Evolutionary conservation across 2,888 invertebrate species (phyloP).

Genomic region (Sinelater perroti): DNA sequence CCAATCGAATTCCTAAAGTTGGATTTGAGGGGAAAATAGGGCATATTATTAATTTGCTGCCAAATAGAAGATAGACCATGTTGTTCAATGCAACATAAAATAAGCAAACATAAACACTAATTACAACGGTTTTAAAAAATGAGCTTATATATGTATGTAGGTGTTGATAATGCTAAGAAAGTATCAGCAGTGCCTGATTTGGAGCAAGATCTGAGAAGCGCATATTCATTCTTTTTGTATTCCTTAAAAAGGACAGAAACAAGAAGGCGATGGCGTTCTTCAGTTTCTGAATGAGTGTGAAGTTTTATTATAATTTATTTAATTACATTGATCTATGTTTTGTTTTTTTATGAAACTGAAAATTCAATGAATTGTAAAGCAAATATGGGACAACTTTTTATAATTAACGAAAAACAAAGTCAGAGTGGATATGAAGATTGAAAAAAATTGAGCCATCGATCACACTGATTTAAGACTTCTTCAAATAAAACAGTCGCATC

Average conservation of each 20-base stretch:
- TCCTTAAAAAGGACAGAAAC: slow-evolving; percentile 92
- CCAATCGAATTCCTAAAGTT: slow-evolving; percentile 96
- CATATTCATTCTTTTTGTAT: slow-evolving; percentile 92
- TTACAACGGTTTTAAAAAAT: slow-evolving; percentile 87
- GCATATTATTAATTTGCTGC: slow-evolving; percentile 89
- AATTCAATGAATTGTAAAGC: no score
- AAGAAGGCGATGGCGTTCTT: slow-evolving; percentile 98
- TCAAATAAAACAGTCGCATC: no score
- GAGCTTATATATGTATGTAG: slow-evolving; percentile 93
- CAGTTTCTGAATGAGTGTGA: slow-evolving; percentile 96
- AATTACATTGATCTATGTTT: slow-evolving; percentile 95
- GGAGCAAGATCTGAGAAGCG: slow-evolving; percentile 91
- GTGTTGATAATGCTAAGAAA: slow-evolving; percentile 87
- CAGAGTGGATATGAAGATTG: no score
- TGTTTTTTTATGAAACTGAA: slow-evolving; percentile 96
- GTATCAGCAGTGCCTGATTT: slow-evolving; percentile 83
- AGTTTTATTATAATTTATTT: slow-evolving; percentile 92
- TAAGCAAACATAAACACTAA: slow-evolving; percentile 87
- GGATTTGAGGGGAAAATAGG: slow-evolving; percentile 98
- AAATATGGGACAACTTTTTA: no score
- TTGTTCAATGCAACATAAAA: slow-evolving; percentile 96
- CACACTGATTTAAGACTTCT: no score
- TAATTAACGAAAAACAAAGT: no score
- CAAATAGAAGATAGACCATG: slow-evolving; percentile 97
- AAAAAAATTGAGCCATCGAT: no score